Conservation (phyloP, 2,113 vertebrate species). For the Hemicordylus capensis region DNA sequence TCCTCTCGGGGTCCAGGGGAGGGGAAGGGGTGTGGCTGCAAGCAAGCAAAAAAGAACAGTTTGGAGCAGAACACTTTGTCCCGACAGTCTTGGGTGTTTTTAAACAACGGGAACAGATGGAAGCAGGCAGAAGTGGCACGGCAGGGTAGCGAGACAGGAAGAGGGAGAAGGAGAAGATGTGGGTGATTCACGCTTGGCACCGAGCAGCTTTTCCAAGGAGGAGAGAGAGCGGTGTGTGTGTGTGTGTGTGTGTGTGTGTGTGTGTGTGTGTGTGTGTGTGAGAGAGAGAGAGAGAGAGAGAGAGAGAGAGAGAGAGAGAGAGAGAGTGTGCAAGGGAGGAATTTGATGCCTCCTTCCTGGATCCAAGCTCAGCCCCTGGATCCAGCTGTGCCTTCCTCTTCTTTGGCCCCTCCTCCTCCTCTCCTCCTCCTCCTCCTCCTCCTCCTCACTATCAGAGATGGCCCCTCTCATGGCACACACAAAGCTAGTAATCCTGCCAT, state of each 20-base stretch:
- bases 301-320: background rate
- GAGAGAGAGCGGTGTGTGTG: background rate
- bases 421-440: background rate
- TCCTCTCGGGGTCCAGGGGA: background rate
- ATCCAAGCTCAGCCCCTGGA: background rate
- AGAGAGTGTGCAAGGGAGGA: background rate
- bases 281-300: too few species aligned
- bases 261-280: too few species aligned
- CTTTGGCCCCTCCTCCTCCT: background rate
- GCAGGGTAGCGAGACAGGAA: slow-evolving; percentile 18
- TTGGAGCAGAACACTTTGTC: background rate
- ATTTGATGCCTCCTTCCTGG: background rate
- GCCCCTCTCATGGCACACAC: background rate
- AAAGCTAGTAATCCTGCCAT: background rate
- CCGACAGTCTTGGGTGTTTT: background rate
- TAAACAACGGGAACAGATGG: slow-evolving; percentile 30
- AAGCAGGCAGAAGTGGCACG: background rate
- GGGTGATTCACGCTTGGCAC: slow-evolving; percentile 39
- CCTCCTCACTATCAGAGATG: background rate
- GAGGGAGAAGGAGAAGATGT: background rate
- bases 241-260: too few species aligned
- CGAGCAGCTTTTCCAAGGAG: background rate
- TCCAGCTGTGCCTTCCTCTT: background rate
- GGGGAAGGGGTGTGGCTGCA: too few species aligned
- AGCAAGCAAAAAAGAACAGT: too few species aligned